Evolutionary conservation across 2,888 invertebrate genomes (phyloP).

Genomic region (Taphrorychus bicolor): DNA sequence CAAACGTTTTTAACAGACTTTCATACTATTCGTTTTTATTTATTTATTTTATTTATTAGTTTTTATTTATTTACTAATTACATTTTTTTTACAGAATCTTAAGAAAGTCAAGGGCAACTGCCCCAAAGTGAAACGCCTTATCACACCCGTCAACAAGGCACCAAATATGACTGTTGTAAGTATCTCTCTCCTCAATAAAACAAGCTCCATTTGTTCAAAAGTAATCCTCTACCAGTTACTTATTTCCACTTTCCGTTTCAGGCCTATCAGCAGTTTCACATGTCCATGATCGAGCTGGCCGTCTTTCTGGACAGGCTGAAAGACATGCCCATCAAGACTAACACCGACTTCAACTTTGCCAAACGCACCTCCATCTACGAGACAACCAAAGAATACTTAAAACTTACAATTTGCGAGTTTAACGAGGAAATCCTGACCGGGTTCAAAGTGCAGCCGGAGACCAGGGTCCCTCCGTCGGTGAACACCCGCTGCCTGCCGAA

Average conservation of each 20-base stretch:
- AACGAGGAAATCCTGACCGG: conserved; percentile 65
- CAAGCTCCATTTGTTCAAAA: neutral
- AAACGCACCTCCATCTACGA: conserved; percentile 60
- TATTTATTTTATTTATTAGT: too few species aligned
- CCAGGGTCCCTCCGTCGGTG: conserved; percentile 44
- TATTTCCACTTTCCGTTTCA: conserved; percentile 55
- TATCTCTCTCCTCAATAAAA: conserved; percentile 15
- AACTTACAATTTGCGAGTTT: conserved; percentile 65
- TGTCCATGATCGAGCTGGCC: conserved; percentile 61
- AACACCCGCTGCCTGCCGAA: conserved; percentile 48
- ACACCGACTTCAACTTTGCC: conserved; percentile 43
- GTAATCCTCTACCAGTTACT: neutral
- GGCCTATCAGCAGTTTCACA: conserved; percentile 68
- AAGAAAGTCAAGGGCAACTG: conserved; percentile 34
- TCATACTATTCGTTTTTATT: too few species aligned
- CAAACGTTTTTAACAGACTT: too few species aligned
- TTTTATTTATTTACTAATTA: too few species aligned
- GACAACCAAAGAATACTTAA: conserved; percentile 58
- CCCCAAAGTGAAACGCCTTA: conserved; percentile 38
- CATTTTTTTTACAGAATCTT: conserved; percentile 23
- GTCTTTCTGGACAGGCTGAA: conserved; percentile 61
- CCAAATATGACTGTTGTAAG: conserved; percentile 36
- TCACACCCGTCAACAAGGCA: conserved; percentile 34
- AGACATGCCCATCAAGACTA: conserved; percentile 58
- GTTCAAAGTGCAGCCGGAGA: conserved; percentile 47